Conservation (phyloP, 2,888 invertebrate genomes). For the Anticlea derivata region DNA sequence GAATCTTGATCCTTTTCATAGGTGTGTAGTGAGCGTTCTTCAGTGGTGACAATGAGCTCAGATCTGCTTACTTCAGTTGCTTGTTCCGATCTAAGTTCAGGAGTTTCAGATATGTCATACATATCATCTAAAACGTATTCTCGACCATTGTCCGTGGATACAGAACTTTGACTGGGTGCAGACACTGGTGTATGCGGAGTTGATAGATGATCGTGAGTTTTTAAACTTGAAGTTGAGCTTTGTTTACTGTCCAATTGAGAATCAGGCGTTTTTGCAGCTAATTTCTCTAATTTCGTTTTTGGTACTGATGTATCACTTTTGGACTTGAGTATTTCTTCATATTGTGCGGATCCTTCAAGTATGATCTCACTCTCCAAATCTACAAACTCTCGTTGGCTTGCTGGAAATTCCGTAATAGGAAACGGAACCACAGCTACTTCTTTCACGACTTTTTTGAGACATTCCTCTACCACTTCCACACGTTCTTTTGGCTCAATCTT, state of each 20-base stretch:
- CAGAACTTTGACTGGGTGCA: conserved; percentile 86
- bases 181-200: conserved; percentile 86
- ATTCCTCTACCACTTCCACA: conserved; percentile 57
- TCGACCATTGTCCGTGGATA: conserved; percentile 86
- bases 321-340: conserved; percentile 78
- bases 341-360: conserved; percentile 68
- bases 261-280: conserved; percentile 68
- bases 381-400: conserved; percentile 78
- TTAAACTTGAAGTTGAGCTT: conserved; percentile 83
- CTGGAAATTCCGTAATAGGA: conserved; percentile 67
- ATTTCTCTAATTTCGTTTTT: conserved; percentile 74
- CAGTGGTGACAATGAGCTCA: conserved; percentile 84
- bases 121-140: conserved; percentile 86
- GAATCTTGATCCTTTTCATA: conserved; percentile 87
- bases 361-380: conserved; percentile 78
- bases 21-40: conserved; percentile 82
- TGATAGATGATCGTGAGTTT: conserved; percentile 80
- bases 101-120: conserved; percentile 83
- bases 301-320: conserved; percentile 80
- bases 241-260: conserved; percentile 78
- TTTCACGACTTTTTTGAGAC: conserved; percentile 62
- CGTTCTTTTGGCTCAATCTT: conserved; percentile 19
- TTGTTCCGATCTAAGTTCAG: conserved; percentile 81
- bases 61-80: conserved; percentile 77
- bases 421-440: conserved; percentile 75